Percentiles rank a stretch among this genome's conserved stretches.
phyloP scores from a whole-genome alignment of 2,797 vertebrate genomes.

The Sus cebifrons region DNA sequence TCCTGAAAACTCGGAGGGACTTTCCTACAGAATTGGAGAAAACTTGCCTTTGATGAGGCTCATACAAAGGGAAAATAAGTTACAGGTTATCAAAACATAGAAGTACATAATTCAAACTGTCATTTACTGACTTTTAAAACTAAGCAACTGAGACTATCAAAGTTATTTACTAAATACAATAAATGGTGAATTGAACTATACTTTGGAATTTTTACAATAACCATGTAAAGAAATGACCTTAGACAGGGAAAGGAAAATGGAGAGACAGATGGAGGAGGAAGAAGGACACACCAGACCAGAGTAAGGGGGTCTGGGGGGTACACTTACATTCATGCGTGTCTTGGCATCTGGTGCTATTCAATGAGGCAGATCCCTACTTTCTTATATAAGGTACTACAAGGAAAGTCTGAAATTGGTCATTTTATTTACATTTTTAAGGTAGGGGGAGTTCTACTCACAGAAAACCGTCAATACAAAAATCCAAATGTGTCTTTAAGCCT shows the following conservation, averaged over 20 bases:
- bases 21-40: neutral
- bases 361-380: neutral
- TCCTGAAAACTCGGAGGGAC: neutral
- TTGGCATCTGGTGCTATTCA: neutral
- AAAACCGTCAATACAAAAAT: neutral
- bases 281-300: neutral
- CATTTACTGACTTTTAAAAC: conserved; percentile 33
- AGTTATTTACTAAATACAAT: neutral
- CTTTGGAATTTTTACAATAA: neutral
- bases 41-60: neutral
- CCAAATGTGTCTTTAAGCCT: neutral
- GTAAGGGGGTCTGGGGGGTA: fast-evolving
- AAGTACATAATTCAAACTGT: neutral
- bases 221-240: neutral
- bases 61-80: neutral
- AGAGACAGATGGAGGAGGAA: neutral
- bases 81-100: neutral
- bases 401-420: neutral
- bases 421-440: neutral
- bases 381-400: neutral
- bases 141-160: neutral
- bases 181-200: neutral
- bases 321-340: neutral
- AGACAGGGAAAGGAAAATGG: neutral
- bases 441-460: neutral